phyloP scores from a whole-genome alignment of 2,888 invertebrate species.

The Rhamphomyia laevipes region DNA sequence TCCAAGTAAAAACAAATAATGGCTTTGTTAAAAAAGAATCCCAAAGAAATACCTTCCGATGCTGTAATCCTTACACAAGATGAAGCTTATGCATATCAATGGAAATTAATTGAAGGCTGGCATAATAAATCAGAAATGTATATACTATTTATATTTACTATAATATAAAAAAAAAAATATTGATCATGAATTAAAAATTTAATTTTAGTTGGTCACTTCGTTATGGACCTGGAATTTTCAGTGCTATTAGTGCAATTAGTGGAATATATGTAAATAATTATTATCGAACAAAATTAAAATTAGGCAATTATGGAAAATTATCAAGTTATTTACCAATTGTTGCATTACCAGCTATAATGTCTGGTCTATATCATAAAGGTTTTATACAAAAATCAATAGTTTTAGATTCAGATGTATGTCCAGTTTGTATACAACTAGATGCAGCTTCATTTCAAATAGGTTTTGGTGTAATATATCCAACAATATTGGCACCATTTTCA shows the following conservation, averaged over 20 bases:
- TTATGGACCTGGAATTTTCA: slow-evolving; percentile 42
- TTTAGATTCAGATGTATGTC: slow-evolving; percentile 46
- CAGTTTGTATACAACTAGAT: slow-evolving; percentile 51
- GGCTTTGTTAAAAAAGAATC: slow-evolving; percentile 43
- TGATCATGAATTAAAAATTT: slow-evolving; percentile 1
- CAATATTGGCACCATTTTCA: slow-evolving; percentile 46
- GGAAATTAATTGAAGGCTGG: slow-evolving; percentile 49
- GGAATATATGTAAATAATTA: slow-evolving; percentile 50
- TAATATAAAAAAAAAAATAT: no score
- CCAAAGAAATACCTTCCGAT: slow-evolving; percentile 44
- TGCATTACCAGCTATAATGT: slow-evolving; percentile 45
- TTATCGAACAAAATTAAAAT: slow-evolving; percentile 48
- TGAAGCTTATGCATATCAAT: slow-evolving; percentile 48
- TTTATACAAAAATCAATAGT: slow-evolving; percentile 45
- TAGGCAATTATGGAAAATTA: slow-evolving; percentile 45
- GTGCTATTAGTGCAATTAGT: slow-evolving; percentile 38
- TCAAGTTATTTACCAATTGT: slow-evolving; percentile 50
- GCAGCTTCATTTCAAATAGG: slow-evolving; percentile 44
- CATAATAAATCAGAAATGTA: slow-evolving; percentile 48
- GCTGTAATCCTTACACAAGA: slow-evolving; percentile 45
- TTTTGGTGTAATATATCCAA: slow-evolving; percentile 47
- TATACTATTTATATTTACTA: slow-evolving; percentile 24
- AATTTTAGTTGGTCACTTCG: slow-evolving; percentile 42
- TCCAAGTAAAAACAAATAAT: slow-evolving; percentile 28
- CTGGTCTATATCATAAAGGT: slow-evolving; percentile 46